These are phyloP conservation scores for Sebastolobus alascanus DNA, from an alignment of 2,797 vertebrate species.

Conservation along the genomic window DNA sequence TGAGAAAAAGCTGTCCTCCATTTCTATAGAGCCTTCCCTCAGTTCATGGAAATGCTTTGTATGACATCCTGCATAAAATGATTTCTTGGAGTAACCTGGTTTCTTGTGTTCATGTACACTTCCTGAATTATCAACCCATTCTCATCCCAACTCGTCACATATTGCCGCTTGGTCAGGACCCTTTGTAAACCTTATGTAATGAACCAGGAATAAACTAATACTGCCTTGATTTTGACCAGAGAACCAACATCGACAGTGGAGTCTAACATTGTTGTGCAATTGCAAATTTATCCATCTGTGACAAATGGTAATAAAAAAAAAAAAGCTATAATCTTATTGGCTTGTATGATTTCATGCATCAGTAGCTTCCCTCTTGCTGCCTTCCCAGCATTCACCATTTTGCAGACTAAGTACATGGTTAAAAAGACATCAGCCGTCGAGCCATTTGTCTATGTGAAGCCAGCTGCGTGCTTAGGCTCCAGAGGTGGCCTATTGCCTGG, in stretches of 20 bases:
- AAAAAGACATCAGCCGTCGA: slow-evolving; percentile 76
- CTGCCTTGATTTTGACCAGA: slow-evolving; percentile 12
- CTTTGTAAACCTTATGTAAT: background rate
- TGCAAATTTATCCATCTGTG: slow-evolving; percentile 53
- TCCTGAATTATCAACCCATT: background rate
- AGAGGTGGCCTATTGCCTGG: slow-evolving; percentile 55
- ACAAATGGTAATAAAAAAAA: slow-evolving; percentile 48
- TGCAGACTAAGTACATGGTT: slow-evolving; percentile 69
- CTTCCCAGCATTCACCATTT: slow-evolving; percentile 34
- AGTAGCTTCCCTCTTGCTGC: slow-evolving; percentile 18
- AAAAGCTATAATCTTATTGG: slow-evolving; percentile 41
- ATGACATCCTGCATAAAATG: background rate
- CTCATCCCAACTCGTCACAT: no score
- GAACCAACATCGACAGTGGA: slow-evolving; percentile 28
- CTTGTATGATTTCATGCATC: slow-evolving; percentile 66
- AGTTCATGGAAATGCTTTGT: background rate
- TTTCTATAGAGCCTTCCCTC: background rate
- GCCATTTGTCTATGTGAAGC: slow-evolving; percentile 62
- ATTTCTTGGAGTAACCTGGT: background rate
- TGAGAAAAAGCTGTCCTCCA: background rate
- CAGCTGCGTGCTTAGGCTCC: slow-evolving; percentile 48
- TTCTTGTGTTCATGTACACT: background rate
- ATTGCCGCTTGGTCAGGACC: no score
- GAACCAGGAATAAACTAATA: background rate
- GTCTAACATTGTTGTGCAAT: slow-evolving; percentile 30